Evolutionary conservation across 2,797 vertebrate species (phyloP).

Genomic region (Cynodonichthys magdalenae): DNA sequence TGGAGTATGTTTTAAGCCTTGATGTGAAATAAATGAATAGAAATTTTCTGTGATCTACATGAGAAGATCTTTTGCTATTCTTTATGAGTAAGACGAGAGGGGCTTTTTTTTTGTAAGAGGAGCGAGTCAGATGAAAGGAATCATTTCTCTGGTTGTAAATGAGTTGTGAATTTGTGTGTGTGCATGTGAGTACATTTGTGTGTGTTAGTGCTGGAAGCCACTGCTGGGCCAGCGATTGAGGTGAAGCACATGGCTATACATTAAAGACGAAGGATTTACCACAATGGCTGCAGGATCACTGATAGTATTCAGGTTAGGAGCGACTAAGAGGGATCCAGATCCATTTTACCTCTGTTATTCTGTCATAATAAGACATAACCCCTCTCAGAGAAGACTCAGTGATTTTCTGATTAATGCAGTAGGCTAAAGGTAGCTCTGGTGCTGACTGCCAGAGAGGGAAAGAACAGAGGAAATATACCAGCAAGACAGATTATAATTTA

Average conservation of each 20-base stretch:
- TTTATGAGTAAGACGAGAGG: conserved; percentile 7
- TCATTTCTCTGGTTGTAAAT: conserved; percentile 33
- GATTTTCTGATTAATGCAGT: conserved; percentile 49
- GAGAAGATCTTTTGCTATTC: conserved; percentile 14
- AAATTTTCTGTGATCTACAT: not conserved
- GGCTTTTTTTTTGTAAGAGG: conserved; percentile 26
- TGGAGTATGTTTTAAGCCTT: not conserved
- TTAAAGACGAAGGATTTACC: conserved; percentile 71
- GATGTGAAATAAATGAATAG: not conserved
- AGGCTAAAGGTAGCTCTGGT: conserved; percentile 28
- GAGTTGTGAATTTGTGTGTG: conserved; percentile 26
- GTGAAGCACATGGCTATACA: conserved; percentile 64
- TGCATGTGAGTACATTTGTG: not conserved
- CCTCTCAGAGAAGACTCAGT: conserved; percentile 50
- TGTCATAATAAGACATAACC: conserved; percentile 69
- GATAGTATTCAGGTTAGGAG: conserved; percentile 66
- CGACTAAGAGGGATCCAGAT: conserved; percentile 50
- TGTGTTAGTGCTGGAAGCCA: conserved; percentile 16
- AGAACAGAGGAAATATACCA: conserved; percentile 18
- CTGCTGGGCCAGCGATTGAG: conserved; percentile 54
- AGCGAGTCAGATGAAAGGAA: conserved; percentile 43
- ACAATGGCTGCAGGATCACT: conserved; percentile 55
- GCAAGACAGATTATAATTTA: conserved; percentile 1
- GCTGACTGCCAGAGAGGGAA: conserved; percentile 29
- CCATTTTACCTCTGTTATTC: conserved; percentile 65